Percentiles rank a stretch among this genome's conserved stretches.
Evolutionary conservation across 2,113 vertebrate species (phyloP).

Genomic region (Andinoacara biseriatus): DNA sequence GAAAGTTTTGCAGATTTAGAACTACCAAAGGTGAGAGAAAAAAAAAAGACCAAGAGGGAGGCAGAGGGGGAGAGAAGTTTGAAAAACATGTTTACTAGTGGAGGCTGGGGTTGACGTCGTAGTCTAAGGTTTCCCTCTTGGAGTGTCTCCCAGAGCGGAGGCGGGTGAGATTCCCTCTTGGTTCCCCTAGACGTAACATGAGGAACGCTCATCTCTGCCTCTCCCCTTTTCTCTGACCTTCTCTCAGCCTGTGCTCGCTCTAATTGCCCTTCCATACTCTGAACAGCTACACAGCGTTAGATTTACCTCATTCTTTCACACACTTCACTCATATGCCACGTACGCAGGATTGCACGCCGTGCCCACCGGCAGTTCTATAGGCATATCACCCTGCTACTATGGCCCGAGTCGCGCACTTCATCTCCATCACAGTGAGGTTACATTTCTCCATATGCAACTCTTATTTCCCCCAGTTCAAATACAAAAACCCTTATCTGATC

Average conservation of each 20-base stretch:
- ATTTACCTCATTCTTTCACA: conserved; percentile 19
- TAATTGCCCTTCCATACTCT: conserved; percentile 52
- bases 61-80: conserved; percentile 65
- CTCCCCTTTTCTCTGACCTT: conserved; percentile 74
- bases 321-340: conserved; percentile 31
- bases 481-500: conserved; percentile 66
- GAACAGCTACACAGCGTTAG: conserved; percentile 5
- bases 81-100: conserved; percentile 93
- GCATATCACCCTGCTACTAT: not conserved
- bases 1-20: conserved; percentile 5
- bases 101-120: conserved; percentile 83
- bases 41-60: conserved; percentile 11
- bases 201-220: conserved; percentile 82
- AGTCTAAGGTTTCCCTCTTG: conserved; percentile 93
- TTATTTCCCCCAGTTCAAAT: conserved; percentile 55
- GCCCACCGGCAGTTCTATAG: not conserved
- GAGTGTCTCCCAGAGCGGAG: conserved; percentile 86
- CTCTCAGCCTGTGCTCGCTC: conserved; percentile 40
- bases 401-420: conserved; percentile 20
- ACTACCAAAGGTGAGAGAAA: conserved; percentile 9
- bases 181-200: conserved; percentile 87
- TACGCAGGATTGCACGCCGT: not conserved
- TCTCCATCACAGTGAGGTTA: conserved; percentile 21
- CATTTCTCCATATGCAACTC: conserved; percentile 61
- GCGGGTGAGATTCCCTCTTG: conserved; percentile 88